Evolutionary conservation across 2,888 invertebrate genomes (phyloP), one percentile per base, ranked within the genome.

Genomic region (Callinectes sapidus): DNA sequence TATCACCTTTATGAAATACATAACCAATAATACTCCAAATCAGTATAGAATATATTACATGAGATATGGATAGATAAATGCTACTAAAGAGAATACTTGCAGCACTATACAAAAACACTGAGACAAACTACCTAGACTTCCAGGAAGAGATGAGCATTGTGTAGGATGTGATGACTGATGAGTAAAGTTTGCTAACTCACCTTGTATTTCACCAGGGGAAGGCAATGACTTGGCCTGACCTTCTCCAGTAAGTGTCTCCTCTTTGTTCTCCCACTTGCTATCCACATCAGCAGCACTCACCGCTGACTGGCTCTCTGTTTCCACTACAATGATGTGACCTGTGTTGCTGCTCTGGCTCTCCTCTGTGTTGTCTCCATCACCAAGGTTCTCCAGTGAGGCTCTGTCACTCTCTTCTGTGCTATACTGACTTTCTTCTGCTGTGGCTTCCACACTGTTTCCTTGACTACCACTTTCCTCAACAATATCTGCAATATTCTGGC

Each of bases 131-230:
- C 18, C 0, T n/a, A n/a, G n/a, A n/a, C 61, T 61, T 16, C 2
- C 16, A 61, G 61, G 13, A 61, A 10, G 48, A 48, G 48, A 5
- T 61, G 61, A 61, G 23, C 10, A 71, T 71, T 28, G 28, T 18
- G n/a, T 18, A 23, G 71, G 71, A 23, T 6, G n/a, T 35, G 71
- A 71, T 13, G 8, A 91, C 0, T 1, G 55, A 23, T 35, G 86
- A 35, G 13, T 16, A 2, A 35, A 10, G 35, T 8, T 39, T 85
- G 32, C 16, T 16, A 14, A 28, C 87, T 91, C 23, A 92, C 92
- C 92, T 92, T 89, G 89, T 6, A 92, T 89, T 61, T 92, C 92
- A 35, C 61, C 39, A 54, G 89, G 61, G 42, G 92, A 42, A 61
- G 81, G 81, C 42, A 81, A 28, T 61, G 32, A 23, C 55, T 92